A percentile compares a stretch with the other conserved stretches of the same genome.
Evolutionary conservation across 1,140 invertebrate species (phyloP).

Genomic region (Rhopalosiphum padi): DNA sequence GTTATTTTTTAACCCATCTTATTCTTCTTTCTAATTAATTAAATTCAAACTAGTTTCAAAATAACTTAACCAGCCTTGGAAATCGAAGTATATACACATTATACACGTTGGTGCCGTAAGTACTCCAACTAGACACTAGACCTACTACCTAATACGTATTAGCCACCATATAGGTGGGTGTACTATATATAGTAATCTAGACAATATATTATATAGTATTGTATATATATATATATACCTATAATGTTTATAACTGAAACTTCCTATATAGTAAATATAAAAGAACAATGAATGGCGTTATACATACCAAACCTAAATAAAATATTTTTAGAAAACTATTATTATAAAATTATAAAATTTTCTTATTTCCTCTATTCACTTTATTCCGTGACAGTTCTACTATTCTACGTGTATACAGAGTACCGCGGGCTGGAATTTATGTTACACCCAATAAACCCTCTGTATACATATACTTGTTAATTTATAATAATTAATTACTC

Average conservation of each 20-base stretch:
- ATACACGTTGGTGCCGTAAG: not conserved
- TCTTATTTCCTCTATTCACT: not conserved
- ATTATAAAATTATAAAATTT: not conserved
- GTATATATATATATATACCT: no score
- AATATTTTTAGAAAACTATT: not conserved
- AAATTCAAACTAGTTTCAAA: not conserved
- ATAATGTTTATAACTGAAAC: not conserved
- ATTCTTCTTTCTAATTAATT: slow-evolving; percentile 2
- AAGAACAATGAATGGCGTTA: not conserved
- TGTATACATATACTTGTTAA: no score
- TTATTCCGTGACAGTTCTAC: not conserved
- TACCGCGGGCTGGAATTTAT: no score
- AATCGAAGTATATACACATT: not conserved
- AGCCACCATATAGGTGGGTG: not conserved
- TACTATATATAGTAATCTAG: not conserved
- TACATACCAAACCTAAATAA: not conserved
- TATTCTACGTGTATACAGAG: no score
- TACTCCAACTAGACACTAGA: no score
- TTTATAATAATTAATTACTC: no score
- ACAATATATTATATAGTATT: no score
- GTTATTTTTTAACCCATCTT: not conserved
- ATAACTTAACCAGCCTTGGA: not conserved
- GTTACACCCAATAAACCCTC: no score
- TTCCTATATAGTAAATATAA: not conserved
- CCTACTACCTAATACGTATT: no score